Evolutionary conservation across 2,888 invertebrate species (phyloP).

Genomic region (Aspidiotus rigidus): DNA sequence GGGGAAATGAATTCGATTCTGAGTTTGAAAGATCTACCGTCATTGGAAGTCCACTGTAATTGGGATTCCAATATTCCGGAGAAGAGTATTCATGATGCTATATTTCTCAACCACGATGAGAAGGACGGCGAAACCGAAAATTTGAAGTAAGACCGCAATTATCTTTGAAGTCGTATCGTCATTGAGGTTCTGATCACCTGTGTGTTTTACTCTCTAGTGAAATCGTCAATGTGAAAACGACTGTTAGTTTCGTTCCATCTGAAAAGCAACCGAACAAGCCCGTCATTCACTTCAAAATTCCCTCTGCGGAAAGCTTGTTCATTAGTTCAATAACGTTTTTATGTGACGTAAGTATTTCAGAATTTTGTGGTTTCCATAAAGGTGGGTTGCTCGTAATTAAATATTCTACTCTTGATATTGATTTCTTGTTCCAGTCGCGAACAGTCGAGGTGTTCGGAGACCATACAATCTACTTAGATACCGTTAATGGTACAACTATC

Average conservation of each 20-base stretch:
- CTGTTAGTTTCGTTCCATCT: slow-evolving; percentile 16
- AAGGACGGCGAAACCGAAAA: slow-evolving; percentile 6
- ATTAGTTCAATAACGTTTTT: background rate
- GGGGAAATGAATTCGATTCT: no score
- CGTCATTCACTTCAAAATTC: background rate
- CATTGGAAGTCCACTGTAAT: slow-evolving; percentile 13
- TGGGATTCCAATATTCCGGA: slow-evolving; percentile 22
- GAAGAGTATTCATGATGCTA: slow-evolving; percentile 14
- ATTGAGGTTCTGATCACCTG: background rate
- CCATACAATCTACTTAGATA: slow-evolving; percentile 17
- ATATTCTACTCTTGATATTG: no score
- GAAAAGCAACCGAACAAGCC: background rate
- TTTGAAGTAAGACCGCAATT: slow-evolving; percentile 2
- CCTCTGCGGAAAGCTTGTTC: background rate
- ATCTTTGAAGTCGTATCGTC: slow-evolving; percentile 7
- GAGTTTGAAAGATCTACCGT: background rate
- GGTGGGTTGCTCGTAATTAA: background rate
- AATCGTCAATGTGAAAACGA: slow-evolving; percentile 12
- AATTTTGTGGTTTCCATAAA: background rate
- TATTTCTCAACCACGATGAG: slow-evolving; percentile 5
- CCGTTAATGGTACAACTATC: background rate
- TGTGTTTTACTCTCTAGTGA: slow-evolving; percentile 15
- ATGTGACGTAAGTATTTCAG: slow-evolving; percentile 19
- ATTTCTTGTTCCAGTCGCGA: slow-evolving; percentile 1
- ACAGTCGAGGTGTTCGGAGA: slow-evolving; percentile 19